These are phyloP conservation scores for Drosophila repleta DNA, from an alignment of 1,140 invertebrate genomes.

Conservation along the genomic window DNA sequence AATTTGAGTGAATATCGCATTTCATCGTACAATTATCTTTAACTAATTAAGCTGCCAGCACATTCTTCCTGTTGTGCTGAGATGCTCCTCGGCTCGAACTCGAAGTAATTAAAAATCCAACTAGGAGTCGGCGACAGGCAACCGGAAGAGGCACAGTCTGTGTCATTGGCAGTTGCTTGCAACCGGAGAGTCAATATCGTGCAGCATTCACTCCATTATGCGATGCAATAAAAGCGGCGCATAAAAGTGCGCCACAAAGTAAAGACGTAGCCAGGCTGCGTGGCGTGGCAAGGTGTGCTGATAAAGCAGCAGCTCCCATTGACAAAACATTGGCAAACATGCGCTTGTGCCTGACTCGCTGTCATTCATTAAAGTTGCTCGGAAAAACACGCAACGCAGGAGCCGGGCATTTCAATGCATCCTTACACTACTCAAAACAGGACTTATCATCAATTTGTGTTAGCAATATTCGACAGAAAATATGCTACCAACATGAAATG, in stretches of 20 bases:
- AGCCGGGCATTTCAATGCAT: background rate
- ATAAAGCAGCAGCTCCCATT: constrained; percentile 43
- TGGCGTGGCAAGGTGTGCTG: constrained; percentile 16
- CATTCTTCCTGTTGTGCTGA: constrained; percentile 48
- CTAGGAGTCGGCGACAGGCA: background rate
- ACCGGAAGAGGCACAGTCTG: background rate
- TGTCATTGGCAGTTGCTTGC: background rate
- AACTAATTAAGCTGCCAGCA: constrained; percentile 49
- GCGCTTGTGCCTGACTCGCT: constrained; percentile 44
- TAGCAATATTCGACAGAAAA: too few relatives aligned
- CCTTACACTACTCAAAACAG: background rate
- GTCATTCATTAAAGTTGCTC: constrained; percentile 44
- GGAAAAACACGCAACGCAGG: constrained; percentile 6
- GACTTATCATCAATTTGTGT: background rate
- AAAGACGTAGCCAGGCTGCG: constrained; percentile 3
- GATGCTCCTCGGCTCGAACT: constrained; percentile 29
- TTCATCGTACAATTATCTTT: constrained; percentile 22
- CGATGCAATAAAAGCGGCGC: constrained; percentile 44
- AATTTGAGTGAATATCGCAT: constrained; percentile 11
- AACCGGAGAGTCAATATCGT: constrained; percentile 48
- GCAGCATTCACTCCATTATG: constrained; percentile 57
- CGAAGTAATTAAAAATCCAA: constrained; percentile 53
- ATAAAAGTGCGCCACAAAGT: constrained; percentile 53
- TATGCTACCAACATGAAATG: too few relatives aligned
- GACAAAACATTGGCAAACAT: constrained; percentile 53